Evolutionary conservation across 2,797 vertebrate genomes (phyloP).

Genomic region (Macropodus opercularis): DNA sequence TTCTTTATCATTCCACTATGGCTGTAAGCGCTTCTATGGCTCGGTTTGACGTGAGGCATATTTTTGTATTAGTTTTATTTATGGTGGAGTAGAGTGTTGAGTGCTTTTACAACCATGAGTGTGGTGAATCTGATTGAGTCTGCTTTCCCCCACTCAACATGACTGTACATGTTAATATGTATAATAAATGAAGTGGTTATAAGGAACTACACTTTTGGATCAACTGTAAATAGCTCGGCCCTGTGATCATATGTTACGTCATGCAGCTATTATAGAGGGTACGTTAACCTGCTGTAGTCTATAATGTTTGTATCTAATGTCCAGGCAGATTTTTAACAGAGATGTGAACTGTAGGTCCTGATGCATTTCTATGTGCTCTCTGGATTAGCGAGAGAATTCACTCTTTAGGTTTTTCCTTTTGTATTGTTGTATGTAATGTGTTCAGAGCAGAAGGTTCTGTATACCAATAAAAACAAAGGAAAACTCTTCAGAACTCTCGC

Average conservation of each 20-base stretch:
- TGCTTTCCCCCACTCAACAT: slow-evolving; percentile 45
- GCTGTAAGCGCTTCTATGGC: slow-evolving; percentile 68
- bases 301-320: slow-evolving; percentile 68
- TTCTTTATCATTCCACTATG: slow-evolving; percentile 57
- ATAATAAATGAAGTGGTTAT: slow-evolving; percentile 55
- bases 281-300: slow-evolving; percentile 59
- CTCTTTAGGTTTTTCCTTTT: slow-evolving; percentile 67
- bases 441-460: slow-evolving; percentile 70
- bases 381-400: slow-evolving; percentile 51
- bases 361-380: slow-evolving; percentile 57
- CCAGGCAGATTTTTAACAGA: slow-evolving; percentile 64
- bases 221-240: slow-evolving; percentile 72
- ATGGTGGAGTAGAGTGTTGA: slow-evolving; percentile 73
- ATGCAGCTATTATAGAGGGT: slow-evolving; percentile 64
- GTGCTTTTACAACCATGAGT: slow-evolving; percentile 58
- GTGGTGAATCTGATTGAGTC: slow-evolving; percentile 41
- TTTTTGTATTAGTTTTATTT: slow-evolving; percentile 82
- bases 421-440: slow-evolving; percentile 76
- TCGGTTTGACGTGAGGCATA: slow-evolving; percentile 78
- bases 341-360: slow-evolving; percentile 57
- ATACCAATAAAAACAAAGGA: slow-evolving; percentile 70
- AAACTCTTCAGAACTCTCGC: slow-evolving; percentile 2
- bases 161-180: slow-evolving; percentile 72
- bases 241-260: slow-evolving; percentile 56
- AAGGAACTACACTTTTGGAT: slow-evolving; percentile 50